Evolutionary conservation across 2,888 invertebrate species (phyloP).

Genomic region (Drosophila borborema): DNA sequence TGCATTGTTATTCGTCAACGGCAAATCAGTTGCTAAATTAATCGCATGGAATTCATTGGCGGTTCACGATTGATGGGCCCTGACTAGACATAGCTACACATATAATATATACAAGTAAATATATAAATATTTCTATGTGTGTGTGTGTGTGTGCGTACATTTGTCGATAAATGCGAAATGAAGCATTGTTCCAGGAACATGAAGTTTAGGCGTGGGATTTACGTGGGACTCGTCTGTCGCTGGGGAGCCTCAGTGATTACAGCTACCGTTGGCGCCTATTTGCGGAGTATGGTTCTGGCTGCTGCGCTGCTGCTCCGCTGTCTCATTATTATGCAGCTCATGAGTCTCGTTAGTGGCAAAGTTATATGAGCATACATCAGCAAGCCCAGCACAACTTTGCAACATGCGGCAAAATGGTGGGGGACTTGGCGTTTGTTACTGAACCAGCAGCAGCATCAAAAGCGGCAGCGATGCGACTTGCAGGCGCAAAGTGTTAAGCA

Average conservation of each 20-base stretch:
- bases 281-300: constrained; percentile 43
- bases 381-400: constrained; percentile 70
- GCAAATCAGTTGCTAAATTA: constrained; percentile 80
- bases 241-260: constrained; percentile 56
- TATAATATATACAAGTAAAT: constrained; percentile 3
- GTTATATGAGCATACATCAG: constrained; percentile 79
- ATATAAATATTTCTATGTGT: neutral
- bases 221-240: constrained; percentile 11
- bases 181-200: constrained; percentile 44
- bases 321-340: constrained; percentile 78
- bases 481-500: constrained; percentile 77
- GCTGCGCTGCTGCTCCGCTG: constrained; percentile 11
- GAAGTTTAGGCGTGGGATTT: neutral
- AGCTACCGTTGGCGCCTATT: constrained; percentile 59
- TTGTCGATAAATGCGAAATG: constrained; percentile 56
- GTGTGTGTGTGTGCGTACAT: neutral
- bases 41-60: constrained; percentile 75
- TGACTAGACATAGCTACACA: constrained; percentile 31
- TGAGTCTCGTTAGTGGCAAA: constrained; percentile 80
- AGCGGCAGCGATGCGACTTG: constrained; percentile 44
- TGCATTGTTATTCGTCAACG: constrained; percentile 79
- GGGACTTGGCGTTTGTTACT: neutral
- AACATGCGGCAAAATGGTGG: constrained; percentile 50
- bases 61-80: constrained; percentile 63
- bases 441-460: constrained; percentile 5